phyloP scores from a whole-genome alignment of 2,113 vertebrate species.

The Petrocephalus zakoni region DNA sequence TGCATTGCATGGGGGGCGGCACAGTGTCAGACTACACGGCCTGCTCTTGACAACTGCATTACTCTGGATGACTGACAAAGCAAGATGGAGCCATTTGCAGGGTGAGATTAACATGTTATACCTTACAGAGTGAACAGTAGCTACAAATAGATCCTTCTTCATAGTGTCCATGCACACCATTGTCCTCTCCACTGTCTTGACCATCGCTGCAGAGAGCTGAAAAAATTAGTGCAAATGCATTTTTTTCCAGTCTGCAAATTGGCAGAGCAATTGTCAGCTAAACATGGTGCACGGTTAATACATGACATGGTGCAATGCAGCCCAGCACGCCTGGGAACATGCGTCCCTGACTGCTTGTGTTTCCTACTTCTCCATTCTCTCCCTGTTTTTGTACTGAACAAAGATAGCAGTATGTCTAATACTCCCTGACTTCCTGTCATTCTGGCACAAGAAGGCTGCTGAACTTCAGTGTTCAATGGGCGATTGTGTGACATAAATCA shows the following conservation, averaged over 20 bases:
- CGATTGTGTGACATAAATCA: slow-evolving; percentile 10
- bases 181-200: slow-evolving; percentile 33
- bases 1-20: not conserved
- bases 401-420: slow-evolving; percentile 10
- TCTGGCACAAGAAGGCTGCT: slow-evolving; percentile 9
- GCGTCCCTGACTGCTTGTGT: not conserved
- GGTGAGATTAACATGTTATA: slow-evolving; percentile 37
- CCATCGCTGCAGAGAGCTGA: slow-evolving; percentile 31
- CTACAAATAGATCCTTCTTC: slow-evolving; percentile 70
- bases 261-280: not conserved
- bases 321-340: not conserved
- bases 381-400: slow-evolving; percentile 10
- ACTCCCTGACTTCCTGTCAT: slow-evolving; percentile 8
- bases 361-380: not conserved
- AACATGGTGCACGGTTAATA: not conserved
- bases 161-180: slow-evolving; percentile 44
- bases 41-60: not conserved
- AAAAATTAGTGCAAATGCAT: not conserved
- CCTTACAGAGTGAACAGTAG: slow-evolving; percentile 75
- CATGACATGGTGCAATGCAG: not conserved
- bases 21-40: not conserved
- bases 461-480: slow-evolving; percentile 6
- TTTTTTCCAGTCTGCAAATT: not conserved
- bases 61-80: not conserved
- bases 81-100: not conserved